Base-by-base conservation (phyloP, 1,140 invertebrate species). In the Bilobella aurantiaca region DNA sequence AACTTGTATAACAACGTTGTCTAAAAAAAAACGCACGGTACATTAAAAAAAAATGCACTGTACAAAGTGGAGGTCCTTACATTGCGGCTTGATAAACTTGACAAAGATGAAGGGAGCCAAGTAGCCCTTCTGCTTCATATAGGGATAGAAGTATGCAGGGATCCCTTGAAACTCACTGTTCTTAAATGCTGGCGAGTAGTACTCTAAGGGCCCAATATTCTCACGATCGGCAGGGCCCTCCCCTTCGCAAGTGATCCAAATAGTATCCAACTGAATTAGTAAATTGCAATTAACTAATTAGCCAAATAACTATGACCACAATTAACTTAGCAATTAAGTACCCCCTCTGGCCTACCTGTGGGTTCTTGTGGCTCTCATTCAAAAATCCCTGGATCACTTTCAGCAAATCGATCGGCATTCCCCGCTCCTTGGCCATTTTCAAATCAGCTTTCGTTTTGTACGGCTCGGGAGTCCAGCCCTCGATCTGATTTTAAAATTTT, bases 1-100 rank as follows among this genome's bases (percentile, higher is more conserved):
- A 79, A 96, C 89, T 81, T 95, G 93, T 79, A 96, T 92, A 68
- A 96, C 82, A 28, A 93, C 88, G 57, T 90, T 89, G 75, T 85
- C 88, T 88, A 78, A 85, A 77, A 62, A 84, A 81, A 69, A 65
- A 62, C 12, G 12, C 12, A 8, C 14, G 8, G 25, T 59, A 8
- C 27, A 8, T 29, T 59, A 30, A 3, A 27, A 14, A 59, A 8
- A 29, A 59, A 14, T 59, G n/a, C n/a, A 42, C 37, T 42, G 5
- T 12, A 56, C 27, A 29, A 58, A 25, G 5, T 12, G 2, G 57
- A 29, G 23, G 28, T 28, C 3, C 61, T 63, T 63, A 63, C 61
- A 21, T 27, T 27, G 34, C 28, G 61, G 61, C 18, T 49, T 47
- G n/a, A 47, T 14, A 31, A 82, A 80, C 53, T 79, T 75, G 25